Base-by-base conservation (phyloP, 1,140 invertebrate species). In the Drosophila teissieri region DNA sequence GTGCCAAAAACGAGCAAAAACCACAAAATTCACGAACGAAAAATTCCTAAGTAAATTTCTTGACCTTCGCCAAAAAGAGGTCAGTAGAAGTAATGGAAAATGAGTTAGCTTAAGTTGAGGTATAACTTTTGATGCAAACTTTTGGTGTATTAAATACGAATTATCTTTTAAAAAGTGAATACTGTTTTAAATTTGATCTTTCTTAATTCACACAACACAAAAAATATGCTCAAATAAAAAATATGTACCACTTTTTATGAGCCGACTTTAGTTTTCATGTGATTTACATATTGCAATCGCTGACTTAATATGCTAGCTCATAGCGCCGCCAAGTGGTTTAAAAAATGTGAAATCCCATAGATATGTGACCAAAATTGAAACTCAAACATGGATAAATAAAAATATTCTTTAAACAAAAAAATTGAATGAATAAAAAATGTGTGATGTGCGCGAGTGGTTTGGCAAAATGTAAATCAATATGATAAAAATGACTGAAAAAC, bases 61-160 rank as follows among this genome's bases (percentile, higher is more conserved):
- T 45, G 67, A 69, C 67, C 77, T 77, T 85, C 72, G 19, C 44
- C 42, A 67, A 78, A 78, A 79, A 76, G 62, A 73, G 80, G 65
- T 73, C 80, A 83, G 79, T 65, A 68, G 46, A 17, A 10, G 8
- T 14, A 6, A 58, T 40, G 57, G 54, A 62, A 70, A 63, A 72
- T 10, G 5, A 57, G 56, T 0, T 14, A 42, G n/a, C 27, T 53
- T n/a, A 15, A 42, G n/a, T 15, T 15, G 3, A 15, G 39, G n/a
- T 40, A 15, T 40, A 8, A 31, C 27, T 31, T 31, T 8, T 0
- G 2, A 31, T 3, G 31, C 31, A 7, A 31, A 3, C 31, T 8
- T 10, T 31, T 31, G 2, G 7, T 10, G 2, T 10, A 31, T 8
- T 10, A 10, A 31, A 31, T 8, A 31, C 7, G 7, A 31, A 8